phyloP scores from a whole-genome alignment of 2,797 vertebrate species.

The Melanotaenia trifasciata region DNA sequence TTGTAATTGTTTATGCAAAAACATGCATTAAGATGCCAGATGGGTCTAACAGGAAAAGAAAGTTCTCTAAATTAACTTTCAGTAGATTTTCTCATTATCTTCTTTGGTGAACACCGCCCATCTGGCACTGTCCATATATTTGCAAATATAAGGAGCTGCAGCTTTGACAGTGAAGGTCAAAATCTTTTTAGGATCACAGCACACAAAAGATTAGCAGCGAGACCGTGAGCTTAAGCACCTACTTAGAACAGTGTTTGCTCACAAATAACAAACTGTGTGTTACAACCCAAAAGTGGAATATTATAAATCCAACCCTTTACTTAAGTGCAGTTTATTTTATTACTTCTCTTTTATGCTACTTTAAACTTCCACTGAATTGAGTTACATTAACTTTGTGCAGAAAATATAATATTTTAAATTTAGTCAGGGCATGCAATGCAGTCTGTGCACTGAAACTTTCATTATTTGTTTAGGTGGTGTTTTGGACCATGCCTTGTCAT shows the following conservation, averaged over 20 bases:
- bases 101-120: slow-evolving; percentile 49
- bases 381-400: no score
- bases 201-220: slow-evolving; percentile 29
- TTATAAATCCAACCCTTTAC: background rate
- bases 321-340: background rate
- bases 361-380: no score
- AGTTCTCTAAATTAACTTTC: slow-evolving; percentile 42
- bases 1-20: slow-evolving; percentile 49
- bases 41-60: slow-evolving; percentile 32
- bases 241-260: slow-evolving; percentile 24
- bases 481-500: background rate
- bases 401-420: background rate
- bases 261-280: slow-evolving; percentile 9
- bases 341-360: background rate
- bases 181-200: slow-evolving; percentile 30
- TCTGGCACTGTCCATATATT: slow-evolving; percentile 66
- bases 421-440: background rate
- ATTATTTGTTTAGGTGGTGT: background rate
- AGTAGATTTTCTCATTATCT: slow-evolving; percentile 45
- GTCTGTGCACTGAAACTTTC: no score
- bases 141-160: slow-evolving; percentile 58
- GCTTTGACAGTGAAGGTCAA: slow-evolving; percentile 61
- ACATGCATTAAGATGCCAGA: slow-evolving; percentile 53
- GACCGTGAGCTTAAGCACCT: slow-evolving; percentile 31
- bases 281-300: background rate